A percentile compares a stretch with the other conserved stretches of the same genome.
Evolutionary conservation across 2,113 vertebrate species (phyloP).

Genomic region (Tenebrosternarchus preto): DNA sequence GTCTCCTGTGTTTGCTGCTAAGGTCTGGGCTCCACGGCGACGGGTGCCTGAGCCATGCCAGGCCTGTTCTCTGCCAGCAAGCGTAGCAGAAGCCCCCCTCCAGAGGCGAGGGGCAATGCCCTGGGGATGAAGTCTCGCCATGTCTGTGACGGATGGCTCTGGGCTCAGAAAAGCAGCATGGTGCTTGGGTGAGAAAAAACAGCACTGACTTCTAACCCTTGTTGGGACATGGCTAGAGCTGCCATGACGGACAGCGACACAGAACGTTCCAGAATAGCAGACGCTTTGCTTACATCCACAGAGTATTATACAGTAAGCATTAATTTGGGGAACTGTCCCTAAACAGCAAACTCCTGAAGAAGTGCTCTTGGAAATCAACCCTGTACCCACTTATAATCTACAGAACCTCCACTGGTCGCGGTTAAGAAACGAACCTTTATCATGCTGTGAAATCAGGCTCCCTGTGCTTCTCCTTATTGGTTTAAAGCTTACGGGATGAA

Average conservation of each 20-base stretch:
- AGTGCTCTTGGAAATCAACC: neutral
- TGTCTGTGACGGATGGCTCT: constrained; percentile 41
- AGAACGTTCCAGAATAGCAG: too few species aligned
- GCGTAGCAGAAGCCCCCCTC: constrained; percentile 29
- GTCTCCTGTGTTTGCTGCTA: constrained; percentile 50
- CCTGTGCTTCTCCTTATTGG: constrained; percentile 31
- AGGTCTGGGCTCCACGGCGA: constrained; percentile 31
- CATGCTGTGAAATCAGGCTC: constrained; percentile 3
- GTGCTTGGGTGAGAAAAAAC: constrained; percentile 44
- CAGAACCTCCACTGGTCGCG: neutral
- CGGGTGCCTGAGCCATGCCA: constrained; percentile 33
- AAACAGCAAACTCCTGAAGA: constrained; percentile 1
- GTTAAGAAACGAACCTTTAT: neutral
- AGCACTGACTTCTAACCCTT: too few species aligned
- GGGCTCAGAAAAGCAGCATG: constrained; percentile 37
- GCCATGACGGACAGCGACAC: too few species aligned
- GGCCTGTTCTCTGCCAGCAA: constrained; percentile 52
- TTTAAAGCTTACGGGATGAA: constrained; percentile 39
- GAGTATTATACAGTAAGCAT: neutral
- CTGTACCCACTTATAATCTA: constrained; percentile 11
- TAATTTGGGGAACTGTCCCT: neutral
- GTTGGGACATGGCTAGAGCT: neutral
- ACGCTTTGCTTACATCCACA: too few species aligned
- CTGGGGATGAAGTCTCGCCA: constrained; percentile 27
- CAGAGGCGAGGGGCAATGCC: constrained; percentile 18